Base-by-base conservation (phyloP, 2,113 vertebrate species). In the Phoenicopterus ruber region DNA sequence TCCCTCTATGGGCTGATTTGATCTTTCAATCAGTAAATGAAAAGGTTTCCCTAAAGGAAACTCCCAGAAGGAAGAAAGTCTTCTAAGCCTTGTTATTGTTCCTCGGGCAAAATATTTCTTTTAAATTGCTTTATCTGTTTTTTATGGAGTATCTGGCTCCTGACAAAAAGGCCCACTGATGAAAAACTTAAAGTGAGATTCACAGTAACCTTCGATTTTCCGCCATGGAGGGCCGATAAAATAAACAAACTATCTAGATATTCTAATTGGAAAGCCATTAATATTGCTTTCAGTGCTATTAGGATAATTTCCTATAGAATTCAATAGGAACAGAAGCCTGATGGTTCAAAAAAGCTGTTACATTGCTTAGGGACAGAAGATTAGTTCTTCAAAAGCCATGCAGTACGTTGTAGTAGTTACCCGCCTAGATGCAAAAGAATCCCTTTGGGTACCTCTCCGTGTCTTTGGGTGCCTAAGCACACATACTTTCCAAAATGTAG, bases 1-100 rank as follows among this genome's bases (percentile, higher is more conserved):
- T 94, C 69, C 86, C 86, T 93, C 90, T 72, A 66, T 18, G 82
- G 88, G 88, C 95, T 34, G 59, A 95, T 93, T 77, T 90, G 69
- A 79, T 90, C 93, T 94, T 94, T 90, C 90, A 66, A 74, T 96
- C 82, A 67, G 82, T 28, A 83, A 93, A 93, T 81, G 82, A 93
- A 96, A 93, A 94, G 59, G n/a, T 90, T 88, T 92, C 95, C 94
- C 94, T 83, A 17, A 92, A 96, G 96, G 76, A 91, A 96, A 90
- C 82, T 95, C 92, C 65, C 31, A 73, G 88, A 62, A 93, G 82
- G 85, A 49, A 82, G 70, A 71, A 82, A 71, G 31, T n/a, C 76
- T 92, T 88, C 57, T 34, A 62, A 90, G 83, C 66, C 61, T 92
- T 67, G 73, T 93, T 94, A 87, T 71, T 94, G 81, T 69, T 96